Evolutionary conservation across 2,888 invertebrate genomes (phyloP).

Genomic region (Plusia festucae): DNA sequence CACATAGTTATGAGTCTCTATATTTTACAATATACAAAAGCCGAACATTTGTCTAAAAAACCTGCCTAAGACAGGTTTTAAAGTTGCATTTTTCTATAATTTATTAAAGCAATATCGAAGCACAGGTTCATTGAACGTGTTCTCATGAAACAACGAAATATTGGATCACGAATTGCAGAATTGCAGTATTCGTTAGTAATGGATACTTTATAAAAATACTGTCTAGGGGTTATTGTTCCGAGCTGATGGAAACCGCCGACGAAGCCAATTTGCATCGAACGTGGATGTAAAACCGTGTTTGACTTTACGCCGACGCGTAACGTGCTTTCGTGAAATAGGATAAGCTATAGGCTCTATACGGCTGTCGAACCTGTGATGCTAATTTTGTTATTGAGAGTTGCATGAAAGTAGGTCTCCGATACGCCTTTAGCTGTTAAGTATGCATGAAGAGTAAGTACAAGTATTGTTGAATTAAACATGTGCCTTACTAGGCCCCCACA

Average conservation of each 20-base stretch:
- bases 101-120: constrained; percentile 14
- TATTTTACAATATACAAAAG: too few relatives aligned
- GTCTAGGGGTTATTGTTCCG: constrained; percentile 27
- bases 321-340: constrained; percentile 40
- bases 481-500: constrained; percentile 15
- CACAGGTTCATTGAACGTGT: constrained; percentile 28
- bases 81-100: not conserved
- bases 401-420: not conserved
- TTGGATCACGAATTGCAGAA: constrained; percentile 22
- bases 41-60: not conserved
- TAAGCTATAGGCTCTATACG: constrained; percentile 26
- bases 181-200: constrained; percentile 37
- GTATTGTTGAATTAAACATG: constrained; percentile 10
- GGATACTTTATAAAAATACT: constrained; percentile 28
- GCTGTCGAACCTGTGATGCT: constrained; percentile 22
- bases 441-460: not conserved
- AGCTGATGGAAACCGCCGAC: constrained; percentile 40
- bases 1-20: too few relatives aligned
- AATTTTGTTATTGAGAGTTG: constrained; percentile 14
- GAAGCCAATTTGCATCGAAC: constrained; percentile 48
- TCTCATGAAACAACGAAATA: constrained; percentile 30
- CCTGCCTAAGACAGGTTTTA: not conserved
- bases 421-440: not conserved
- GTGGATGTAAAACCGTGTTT: constrained; percentile 37
- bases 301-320: constrained; percentile 36